Conservation (phyloP, 2,888 invertebrate genomes). For the Drosophila tanythrix region DNA sequence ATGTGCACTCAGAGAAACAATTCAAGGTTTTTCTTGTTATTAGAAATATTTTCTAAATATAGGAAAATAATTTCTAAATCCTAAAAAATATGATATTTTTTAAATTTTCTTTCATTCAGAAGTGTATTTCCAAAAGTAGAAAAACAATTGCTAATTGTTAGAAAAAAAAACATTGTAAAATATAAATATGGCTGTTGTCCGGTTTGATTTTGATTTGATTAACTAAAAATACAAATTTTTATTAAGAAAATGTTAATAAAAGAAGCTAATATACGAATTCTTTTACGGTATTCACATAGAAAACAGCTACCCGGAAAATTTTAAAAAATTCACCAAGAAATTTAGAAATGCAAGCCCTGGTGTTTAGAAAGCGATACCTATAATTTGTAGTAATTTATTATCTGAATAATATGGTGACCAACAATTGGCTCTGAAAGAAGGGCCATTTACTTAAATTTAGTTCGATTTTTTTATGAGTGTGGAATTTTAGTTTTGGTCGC, state of each 20-base stretch:
- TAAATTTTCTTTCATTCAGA: neutral
- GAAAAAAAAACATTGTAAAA: too few relatives aligned
- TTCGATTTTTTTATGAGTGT: neutral
- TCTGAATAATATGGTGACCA: neutral
- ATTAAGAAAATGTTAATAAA: too few relatives aligned
- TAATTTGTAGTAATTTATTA: neutral
- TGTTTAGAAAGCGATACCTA: neutral
- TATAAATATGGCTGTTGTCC: too few relatives aligned
- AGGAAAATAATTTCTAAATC: neutral
- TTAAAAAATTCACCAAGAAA: neutral
- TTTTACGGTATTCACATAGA: too few relatives aligned
- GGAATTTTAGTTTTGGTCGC: conserved; percentile 46
- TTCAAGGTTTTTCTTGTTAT: neutral
- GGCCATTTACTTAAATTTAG: neutral
- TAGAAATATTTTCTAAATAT: neutral
- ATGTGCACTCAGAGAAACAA: conserved; percentile 11
- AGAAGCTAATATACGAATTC: too few relatives aligned
- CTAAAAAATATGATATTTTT: neutral
- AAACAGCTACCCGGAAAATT: neutral
- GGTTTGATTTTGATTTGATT: too few relatives aligned
- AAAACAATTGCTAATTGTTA: too few relatives aligned
- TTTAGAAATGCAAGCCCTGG: neutral
- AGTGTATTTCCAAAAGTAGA: too few relatives aligned
- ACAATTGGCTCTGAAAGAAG: neutral
- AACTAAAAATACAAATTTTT: too few relatives aligned